These are phyloP conservation scores for Melanerpes formicivorus DNA, from an alignment of 2,113 vertebrate species.

Conservation along the genomic window DNA sequence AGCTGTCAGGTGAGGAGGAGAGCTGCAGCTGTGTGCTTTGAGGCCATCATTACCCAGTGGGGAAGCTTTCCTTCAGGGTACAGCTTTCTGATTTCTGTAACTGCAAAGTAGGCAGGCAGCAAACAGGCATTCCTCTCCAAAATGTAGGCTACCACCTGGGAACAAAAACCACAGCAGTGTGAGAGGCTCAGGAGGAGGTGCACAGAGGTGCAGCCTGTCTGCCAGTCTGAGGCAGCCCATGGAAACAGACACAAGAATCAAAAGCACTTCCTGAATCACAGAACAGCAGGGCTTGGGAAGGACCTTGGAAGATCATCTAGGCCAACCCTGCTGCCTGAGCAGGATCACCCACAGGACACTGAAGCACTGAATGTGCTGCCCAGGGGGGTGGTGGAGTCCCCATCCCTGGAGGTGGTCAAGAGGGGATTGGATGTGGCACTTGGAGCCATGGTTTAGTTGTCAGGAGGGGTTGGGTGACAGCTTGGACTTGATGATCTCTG, in stretches of 20 bases:
- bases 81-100: constrained; percentile 96
- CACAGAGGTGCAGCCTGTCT: background rate
- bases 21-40: background rate
- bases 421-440: too few species aligned
- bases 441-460: too few species aligned
- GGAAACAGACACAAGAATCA: background rate
- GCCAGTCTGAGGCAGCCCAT: background rate
- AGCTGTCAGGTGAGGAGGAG: background rate
- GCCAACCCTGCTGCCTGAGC: too few species aligned
- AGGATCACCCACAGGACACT: too few species aligned
- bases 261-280: background rate
- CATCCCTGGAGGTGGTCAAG: too few species aligned
- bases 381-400: too few species aligned
- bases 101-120: constrained; percentile 94
- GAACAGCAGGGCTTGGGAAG: too few species aligned
- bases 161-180: background rate
- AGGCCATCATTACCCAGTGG: constrained; percentile 88
- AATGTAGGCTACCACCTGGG: constrained; percentile 96
- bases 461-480: too few species aligned
- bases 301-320: too few species aligned
- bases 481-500: too few species aligned
- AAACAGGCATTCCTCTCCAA: constrained; percentile 97
- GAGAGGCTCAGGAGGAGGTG: background rate
- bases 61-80: constrained; percentile 96
- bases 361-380: background rate